phyloP scores from a whole-genome alignment of 2,797 vertebrate species.

The Trachurus trachurus region DNA sequence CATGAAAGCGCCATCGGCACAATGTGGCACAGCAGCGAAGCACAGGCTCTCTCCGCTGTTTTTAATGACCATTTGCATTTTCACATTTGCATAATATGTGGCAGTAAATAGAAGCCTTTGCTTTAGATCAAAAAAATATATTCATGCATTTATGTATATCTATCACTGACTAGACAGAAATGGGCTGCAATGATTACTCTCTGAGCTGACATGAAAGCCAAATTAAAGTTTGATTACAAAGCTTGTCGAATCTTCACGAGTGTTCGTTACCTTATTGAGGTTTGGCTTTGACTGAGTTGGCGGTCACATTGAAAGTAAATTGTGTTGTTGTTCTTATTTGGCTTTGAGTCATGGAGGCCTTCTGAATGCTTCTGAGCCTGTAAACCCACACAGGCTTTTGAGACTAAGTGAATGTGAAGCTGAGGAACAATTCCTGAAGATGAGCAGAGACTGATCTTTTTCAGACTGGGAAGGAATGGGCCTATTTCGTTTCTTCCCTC shows the following conservation, averaged over 20 bases:
- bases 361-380: neutral
- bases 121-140: slow-evolving; percentile 62
- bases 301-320: slow-evolving; percentile 20
- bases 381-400: slow-evolving; percentile 11
- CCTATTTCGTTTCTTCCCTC: neutral
- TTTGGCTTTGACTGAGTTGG: slow-evolving; percentile 22
- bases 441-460: neutral
- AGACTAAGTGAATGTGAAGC: slow-evolving; percentile 15
- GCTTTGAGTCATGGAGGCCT: neutral
- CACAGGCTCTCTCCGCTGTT: slow-evolving; percentile 29
- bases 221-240: slow-evolving; percentile 65
- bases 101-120: slow-evolving; percentile 68
- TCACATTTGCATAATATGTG: slow-evolving; percentile 65
- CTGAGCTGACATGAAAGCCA: slow-evolving; percentile 53
- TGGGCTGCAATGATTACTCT: slow-evolving; percentile 42
- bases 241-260: slow-evolving; percentile 28
- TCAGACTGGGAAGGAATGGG: neutral
- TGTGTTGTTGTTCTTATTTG: slow-evolving; percentile 13
- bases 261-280: slow-evolving; percentile 29
- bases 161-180: slow-evolving; percentile 60
- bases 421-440: slow-evolving; percentile 13
- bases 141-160: slow-evolving; percentile 65
- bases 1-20: slow-evolving; percentile 70
- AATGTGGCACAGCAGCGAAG: slow-evolving; percentile 42
- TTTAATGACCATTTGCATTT: slow-evolving; percentile 73